A percentile compares a stretch with the other conserved stretches of the same genome.
Evolutionary conservation across 2,797 vertebrate genomes (phyloP).

Genomic region (Psittacula echo): DNA sequence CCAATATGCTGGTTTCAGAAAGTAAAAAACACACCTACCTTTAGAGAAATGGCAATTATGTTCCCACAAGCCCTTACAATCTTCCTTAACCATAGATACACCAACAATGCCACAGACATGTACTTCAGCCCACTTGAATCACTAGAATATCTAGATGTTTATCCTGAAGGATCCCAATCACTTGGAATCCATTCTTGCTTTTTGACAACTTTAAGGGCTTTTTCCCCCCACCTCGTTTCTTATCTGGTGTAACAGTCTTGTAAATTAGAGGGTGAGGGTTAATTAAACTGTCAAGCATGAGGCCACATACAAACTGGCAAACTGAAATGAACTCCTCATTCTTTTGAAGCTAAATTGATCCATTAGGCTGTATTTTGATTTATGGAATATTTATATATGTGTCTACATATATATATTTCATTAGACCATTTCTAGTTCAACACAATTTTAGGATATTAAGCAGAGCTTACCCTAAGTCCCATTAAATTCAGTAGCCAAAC

Average conservation of each 20-base stretch:
- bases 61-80: not conserved
- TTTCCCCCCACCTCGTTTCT: not conserved
- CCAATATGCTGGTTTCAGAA: not conserved
- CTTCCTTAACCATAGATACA: not conserved
- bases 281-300: not conserved
- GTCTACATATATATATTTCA: not conserved
- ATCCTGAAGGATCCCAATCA: not conserved
- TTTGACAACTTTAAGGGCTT: not conserved
- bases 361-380: not conserved
- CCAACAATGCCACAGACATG: not conserved
- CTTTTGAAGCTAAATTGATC: not conserved
- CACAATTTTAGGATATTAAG: not conserved
- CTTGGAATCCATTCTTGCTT: not conserved
- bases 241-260: not conserved
- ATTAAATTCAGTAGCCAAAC: not conserved
- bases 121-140: not conserved
- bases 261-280: not conserved
- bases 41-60: not conserved
- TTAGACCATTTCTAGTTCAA: not conserved
- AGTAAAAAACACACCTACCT: not conserved
- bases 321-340: not conserved
- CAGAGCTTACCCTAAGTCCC: not conserved
- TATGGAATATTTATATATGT: not conserved
- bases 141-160: not conserved
- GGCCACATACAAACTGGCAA: not conserved